Conservation (phyloP, 2,888 invertebrate genomes). For the Cephus pygmeus region DNA sequence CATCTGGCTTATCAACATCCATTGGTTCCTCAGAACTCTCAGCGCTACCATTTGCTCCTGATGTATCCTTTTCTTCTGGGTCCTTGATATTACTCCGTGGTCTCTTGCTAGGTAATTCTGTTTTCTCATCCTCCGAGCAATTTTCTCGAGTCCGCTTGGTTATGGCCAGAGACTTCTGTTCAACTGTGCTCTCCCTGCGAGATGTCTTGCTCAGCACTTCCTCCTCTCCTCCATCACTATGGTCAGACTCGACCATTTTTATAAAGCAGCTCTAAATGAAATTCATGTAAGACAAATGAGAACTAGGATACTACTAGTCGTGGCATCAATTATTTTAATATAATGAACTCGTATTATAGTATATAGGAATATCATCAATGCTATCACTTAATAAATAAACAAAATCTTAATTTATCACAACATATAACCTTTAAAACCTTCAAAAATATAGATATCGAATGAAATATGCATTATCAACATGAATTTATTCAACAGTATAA, state of each 20-base stretch:
- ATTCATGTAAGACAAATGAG: background rate
- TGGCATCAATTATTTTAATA: background rate
- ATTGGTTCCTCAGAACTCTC: background rate
- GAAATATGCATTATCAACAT: background rate
- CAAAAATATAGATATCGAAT: background rate
- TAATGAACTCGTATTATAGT: background rate
- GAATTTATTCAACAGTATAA: background rate
- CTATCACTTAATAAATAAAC: background rate
- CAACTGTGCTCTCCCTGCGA: constrained; percentile 19
- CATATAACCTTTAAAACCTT: background rate
- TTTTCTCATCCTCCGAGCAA: constrained; percentile 36
- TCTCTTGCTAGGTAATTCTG: constrained; percentile 32
- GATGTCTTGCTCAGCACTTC: constrained; percentile 18
- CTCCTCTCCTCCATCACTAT: constrained; percentile 32
- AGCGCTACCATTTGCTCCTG: background rate
- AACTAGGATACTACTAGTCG: background rate
- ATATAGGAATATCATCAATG: background rate
- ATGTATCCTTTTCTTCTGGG: background rate
- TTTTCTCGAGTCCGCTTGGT: constrained; percentile 43
- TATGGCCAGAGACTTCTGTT: constrained; percentile 20
- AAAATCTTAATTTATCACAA: background rate
- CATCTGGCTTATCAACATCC: background rate
- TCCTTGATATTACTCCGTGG: background rate
- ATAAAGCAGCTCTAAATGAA: background rate
- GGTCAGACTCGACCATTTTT: constrained; percentile 52